Percentiles rank a stretch among this genome's conserved stretches.
Evolutionary conservation across 2,797 vertebrate species (phyloP).

Genomic region (Acropternis orthonyx): DNA sequence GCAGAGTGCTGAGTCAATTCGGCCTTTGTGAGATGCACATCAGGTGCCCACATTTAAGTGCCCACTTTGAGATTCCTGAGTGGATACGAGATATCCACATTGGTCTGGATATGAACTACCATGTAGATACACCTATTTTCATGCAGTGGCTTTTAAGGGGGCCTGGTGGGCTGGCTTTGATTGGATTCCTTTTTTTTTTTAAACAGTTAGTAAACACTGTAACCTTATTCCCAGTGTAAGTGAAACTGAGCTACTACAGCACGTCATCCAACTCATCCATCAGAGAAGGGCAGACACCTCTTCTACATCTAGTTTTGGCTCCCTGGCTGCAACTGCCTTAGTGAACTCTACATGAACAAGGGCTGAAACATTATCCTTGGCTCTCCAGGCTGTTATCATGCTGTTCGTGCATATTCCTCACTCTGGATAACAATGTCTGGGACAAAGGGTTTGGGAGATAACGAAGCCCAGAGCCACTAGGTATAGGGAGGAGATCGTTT

Average conservation of each 20-base stretch:
- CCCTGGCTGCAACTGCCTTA: neutral
- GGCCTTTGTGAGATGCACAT: neutral
- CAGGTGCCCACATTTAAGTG: neutral
- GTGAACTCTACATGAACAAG: neutral
- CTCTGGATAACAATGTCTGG: neutral
- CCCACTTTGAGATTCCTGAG: neutral
- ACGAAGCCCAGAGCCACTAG: neutral
- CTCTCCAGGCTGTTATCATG: neutral
- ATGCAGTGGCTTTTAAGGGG: neutral
- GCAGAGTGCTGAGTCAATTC: neutral
- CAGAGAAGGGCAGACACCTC: neutral
- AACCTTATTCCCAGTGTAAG: neutral
- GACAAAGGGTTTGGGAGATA: neutral
- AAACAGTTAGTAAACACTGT: neutral
- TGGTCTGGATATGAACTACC: neutral
- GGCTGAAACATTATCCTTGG: accelerated
- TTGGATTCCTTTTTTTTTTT: neutral
- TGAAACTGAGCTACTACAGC: neutral
- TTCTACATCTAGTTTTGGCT: neutral
- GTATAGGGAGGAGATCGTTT: neutral
- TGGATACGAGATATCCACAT: neutral
- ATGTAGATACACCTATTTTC: neutral
- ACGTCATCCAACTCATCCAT: neutral
- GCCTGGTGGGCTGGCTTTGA: neutral
- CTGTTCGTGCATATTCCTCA: neutral